These are phyloP conservation scores for Spisula solida DNA, from an alignment of 2,888 invertebrate species.

Conservation along the genomic window DNA sequence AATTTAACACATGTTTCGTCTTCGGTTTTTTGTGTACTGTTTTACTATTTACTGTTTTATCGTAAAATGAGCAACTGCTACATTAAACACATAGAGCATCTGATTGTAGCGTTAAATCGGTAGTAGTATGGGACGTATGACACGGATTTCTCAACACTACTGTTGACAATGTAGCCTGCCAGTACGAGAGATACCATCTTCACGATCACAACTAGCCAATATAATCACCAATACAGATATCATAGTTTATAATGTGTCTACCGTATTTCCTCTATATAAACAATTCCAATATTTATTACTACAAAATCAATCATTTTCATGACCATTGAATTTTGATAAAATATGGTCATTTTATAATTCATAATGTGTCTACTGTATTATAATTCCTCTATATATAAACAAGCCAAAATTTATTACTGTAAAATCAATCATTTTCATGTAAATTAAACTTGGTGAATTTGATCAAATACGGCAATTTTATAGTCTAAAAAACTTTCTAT, in stretches of 20 bases:
- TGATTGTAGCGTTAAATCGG: conserved; percentile 15
- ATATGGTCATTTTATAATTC: no score
- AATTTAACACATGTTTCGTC: not conserved
- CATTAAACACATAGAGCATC: not conserved
- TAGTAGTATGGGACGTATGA: not conserved
- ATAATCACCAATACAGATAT: conserved; percentile 43
- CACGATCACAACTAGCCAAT: conserved; percentile 43
- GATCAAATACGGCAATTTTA: no score
- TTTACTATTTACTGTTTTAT: not conserved
- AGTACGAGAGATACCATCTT: conserved; percentile 6
- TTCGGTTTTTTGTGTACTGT: not conserved
- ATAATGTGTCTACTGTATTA: no score
- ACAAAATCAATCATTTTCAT: no score
- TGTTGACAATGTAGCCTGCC: conserved; percentile 1
- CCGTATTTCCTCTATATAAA: conserved; percentile 17
- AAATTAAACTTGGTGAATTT: no score
- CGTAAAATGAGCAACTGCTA: conserved; percentile 5
- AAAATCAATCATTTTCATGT: no score
- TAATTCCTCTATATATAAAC: no score
- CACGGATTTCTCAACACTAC: not conserved
- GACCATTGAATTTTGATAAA: no score
- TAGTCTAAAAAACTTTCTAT: no score
- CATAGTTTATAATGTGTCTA: conserved; percentile 20
- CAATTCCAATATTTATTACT: not conserved
- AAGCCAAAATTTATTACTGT: no score